These are phyloP conservation scores for Manis crassicaudata DNA, from an alignment of 2,797 vertebrate genomes.

Conservation along the genomic window DNA sequence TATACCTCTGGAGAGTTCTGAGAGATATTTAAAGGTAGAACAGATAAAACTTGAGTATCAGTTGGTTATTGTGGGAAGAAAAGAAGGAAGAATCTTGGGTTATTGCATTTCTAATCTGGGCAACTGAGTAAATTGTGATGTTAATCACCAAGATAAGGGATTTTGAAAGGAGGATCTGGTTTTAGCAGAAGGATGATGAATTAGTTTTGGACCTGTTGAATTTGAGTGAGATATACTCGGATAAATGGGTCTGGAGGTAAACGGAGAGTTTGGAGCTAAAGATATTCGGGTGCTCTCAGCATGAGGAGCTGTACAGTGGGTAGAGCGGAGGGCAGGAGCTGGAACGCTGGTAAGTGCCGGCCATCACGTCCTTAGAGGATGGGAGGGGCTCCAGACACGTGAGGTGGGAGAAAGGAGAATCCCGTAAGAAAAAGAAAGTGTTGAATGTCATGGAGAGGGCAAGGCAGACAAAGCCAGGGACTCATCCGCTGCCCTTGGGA, in stretches of 20 bases:
- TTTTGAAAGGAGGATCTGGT: background rate
- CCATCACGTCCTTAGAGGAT: background rate
- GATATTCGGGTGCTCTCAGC: background rate
- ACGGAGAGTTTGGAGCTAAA: background rate
- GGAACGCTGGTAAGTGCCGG: background rate
- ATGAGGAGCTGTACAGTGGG: background rate
- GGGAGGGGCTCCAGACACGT: background rate
- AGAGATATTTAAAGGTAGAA: constrained; percentile 25
- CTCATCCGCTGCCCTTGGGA: background rate
- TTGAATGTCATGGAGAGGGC: background rate
- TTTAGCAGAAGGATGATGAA: background rate
- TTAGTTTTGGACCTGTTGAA: background rate
- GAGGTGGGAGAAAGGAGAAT: background rate
- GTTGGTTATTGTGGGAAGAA: background rate
- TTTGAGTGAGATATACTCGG: background rate
- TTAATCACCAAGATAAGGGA: background rate
- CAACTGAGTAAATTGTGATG: background rate
- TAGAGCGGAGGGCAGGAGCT: background rate
- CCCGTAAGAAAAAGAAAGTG: background rate
- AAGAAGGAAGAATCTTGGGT: background rate
- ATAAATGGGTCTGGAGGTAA: background rate
- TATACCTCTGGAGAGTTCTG: background rate
- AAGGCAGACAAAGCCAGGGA: background rate
- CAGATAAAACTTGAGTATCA: background rate
- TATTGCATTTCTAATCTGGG: background rate